phyloP scores from a whole-genome alignment of 2,888 invertebrate genomes.

The Patella ulyssiponensis region DNA sequence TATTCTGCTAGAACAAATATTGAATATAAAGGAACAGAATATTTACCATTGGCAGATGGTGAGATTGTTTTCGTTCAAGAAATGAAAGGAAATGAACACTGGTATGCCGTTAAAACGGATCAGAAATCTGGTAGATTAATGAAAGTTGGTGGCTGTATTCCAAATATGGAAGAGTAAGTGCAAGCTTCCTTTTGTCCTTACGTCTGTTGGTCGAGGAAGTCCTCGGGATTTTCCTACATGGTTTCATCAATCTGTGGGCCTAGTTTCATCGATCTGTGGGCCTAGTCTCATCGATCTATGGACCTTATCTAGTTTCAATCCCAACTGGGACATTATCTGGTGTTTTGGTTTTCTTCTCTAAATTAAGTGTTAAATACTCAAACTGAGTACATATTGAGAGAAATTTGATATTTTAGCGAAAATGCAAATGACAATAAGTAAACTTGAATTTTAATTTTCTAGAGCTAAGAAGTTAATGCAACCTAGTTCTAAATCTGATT shows the following conservation, averaged over 20 bases:
- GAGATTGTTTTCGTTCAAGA: not conserved
- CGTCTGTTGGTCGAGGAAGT: no score
- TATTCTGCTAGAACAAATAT: no score
- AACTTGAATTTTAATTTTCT: not conserved
- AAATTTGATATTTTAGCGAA: not conserved
- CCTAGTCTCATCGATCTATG: no score
- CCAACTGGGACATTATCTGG: no score
- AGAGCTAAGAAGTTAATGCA: constrained; percentile 4
- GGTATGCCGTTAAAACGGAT: not conserved
- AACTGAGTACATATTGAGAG: not conserved
- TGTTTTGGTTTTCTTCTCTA: no score
- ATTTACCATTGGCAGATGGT: not conserved
- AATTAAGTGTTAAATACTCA: not conserved
- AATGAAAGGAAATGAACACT: not conserved
- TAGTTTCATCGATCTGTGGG: no score
- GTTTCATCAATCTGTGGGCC: no score
- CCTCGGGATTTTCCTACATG: no score
- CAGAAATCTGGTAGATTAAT: not conserved
- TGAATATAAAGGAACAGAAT: not conserved
- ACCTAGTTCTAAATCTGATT: not conserved
- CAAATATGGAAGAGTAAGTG: constrained; percentile 18
- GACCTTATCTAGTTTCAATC: no score
- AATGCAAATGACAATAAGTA: not conserved
- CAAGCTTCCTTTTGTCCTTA: not conserved
- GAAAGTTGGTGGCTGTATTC: constrained; percentile 15